Evolutionary conservation across 2,113 vertebrate genomes (phyloP), one percentile per base, ranked within the genome.

Genomic region (Psettodes erumei): DNA sequence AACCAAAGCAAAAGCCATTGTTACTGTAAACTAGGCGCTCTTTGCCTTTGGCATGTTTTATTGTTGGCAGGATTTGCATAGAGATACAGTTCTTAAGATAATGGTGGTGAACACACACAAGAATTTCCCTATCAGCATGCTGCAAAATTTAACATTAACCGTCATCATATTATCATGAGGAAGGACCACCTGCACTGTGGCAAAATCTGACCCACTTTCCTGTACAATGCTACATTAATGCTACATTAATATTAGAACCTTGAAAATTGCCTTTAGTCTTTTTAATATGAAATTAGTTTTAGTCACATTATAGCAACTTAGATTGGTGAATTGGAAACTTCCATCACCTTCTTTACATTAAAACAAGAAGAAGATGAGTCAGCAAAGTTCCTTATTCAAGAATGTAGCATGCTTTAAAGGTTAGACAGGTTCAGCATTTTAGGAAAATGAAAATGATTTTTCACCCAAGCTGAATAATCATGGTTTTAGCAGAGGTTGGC

Each of bases 11-110:
- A 56, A 81, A 70, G 7, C 10, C 25, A 32, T 33, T 19, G 6
- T 63, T 48, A 50, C 55, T 68, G 48, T 45, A 70, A 71, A 37
- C 23, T 10, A 8, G 3, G 11, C 37, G 43, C 33, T 37, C 30
- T 68, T 50, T 75, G 59, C 42, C 47, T 55, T 53, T 6, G 61
- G 45, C 51, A 13, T 23, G 37, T 58, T 15, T 47, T 55, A 42
- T 21, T 37, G 21, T 28, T 53, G 8, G 37, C 2, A 28, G 27
- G 42, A 74, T 79, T 74, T 55, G 15, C 42, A 42, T 70, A 19
- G n/a, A 21, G 16, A 72, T 28, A 28, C 19, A 9, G 30, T 64
- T 25, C 2, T n/a, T 30, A 19, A 55, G 12, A 40, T 43, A 42
- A 55, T 23, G 12, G 12, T 16, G 23, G 7, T 54, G 43, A 60